These are phyloP conservation scores for Xestia rhomboidea DNA, from an alignment of 2,888 invertebrate genomes.

Conservation along the genomic window DNA sequence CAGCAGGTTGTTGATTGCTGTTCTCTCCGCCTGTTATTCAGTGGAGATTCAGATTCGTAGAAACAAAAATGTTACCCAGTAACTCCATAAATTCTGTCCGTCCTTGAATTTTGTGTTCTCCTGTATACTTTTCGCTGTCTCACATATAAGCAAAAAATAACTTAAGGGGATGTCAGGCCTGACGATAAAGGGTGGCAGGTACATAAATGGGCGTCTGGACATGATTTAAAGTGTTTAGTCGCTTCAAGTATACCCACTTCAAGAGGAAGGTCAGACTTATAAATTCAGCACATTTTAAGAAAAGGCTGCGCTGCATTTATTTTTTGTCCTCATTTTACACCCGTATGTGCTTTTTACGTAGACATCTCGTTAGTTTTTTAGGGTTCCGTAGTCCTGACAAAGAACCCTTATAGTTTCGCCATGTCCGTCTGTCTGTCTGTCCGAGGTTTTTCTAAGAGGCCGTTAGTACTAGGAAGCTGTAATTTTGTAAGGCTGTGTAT, in stretches of 20 bases:
- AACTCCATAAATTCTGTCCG: neutral
- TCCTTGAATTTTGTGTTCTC: neutral
- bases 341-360: neutral
- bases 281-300: constrained; percentile 23
- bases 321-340: neutral
- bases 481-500: too few species aligned
- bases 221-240: constrained; percentile 46
- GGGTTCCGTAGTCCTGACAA: too few species aligned
- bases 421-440: too few species aligned
- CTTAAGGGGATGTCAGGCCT: constrained; percentile 25
- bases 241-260: constrained; percentile 12
- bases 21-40: neutral
- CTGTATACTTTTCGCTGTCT: constrained; percentile 26
- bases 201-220: constrained; percentile 35
- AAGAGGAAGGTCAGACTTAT: constrained; percentile 15
- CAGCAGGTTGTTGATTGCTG: neutral
- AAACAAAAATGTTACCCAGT: neutral
- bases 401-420: too few species aligned
- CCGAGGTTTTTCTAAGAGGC: too few species aligned
- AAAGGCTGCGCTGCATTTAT: neutral
- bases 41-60: neutral
- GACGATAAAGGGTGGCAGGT: constrained; percentile 42
- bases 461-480: too few species aligned
- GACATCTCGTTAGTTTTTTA: constrained; percentile 17
- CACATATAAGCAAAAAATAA: constrained; percentile 37